phyloP scores from a whole-genome alignment of 2,797 vertebrate species.

The Chaunax sp. region DNA sequence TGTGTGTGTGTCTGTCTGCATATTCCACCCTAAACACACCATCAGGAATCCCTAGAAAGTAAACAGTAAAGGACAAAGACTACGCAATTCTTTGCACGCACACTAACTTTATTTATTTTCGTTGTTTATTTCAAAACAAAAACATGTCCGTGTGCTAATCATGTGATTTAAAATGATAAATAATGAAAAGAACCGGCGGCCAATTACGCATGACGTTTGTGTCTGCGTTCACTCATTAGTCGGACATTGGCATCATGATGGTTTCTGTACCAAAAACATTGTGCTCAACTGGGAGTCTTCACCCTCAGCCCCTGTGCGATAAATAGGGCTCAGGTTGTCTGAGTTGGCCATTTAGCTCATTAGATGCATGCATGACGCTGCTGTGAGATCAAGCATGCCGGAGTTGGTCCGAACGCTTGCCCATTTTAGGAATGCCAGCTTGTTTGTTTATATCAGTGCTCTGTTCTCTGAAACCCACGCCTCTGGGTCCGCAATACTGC shows the following conservation, averaged over 20 bases:
- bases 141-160: conserved; percentile 45
- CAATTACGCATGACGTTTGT: conserved; percentile 28
- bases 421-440: conserved; percentile 61
- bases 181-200: conserved; percentile 27
- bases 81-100: conserved; percentile 65
- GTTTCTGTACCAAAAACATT: conserved; percentile 30
- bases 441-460: conserved; percentile 53
- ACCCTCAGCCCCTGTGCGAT: neutral
- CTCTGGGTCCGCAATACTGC: conserved; percentile 30
- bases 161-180: conserved; percentile 14
- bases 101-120: conserved; percentile 73
- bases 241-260: conserved; percentile 23
- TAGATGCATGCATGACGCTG: conserved; percentile 64
- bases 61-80: conserved; percentile 46
- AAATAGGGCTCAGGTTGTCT: conserved; percentile 25
- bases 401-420: conserved; percentile 59
- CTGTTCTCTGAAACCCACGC: conserved; percentile 30
- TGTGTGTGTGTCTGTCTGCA: conserved; percentile 21
- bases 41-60: conserved; percentile 25
- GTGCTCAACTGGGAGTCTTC: neutral
- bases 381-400: conserved; percentile 76
- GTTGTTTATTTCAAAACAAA: conserved; percentile 56
- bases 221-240: conserved; percentile 17
- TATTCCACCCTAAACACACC: conserved; percentile 34
- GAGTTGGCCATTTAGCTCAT: conserved; percentile 33